These are phyloP conservation scores for Dysidea cf. avara DNA, from an alignment of 37 sponge, comb jelly and placozoan genomes.

Conservation along the genomic window DNA sequence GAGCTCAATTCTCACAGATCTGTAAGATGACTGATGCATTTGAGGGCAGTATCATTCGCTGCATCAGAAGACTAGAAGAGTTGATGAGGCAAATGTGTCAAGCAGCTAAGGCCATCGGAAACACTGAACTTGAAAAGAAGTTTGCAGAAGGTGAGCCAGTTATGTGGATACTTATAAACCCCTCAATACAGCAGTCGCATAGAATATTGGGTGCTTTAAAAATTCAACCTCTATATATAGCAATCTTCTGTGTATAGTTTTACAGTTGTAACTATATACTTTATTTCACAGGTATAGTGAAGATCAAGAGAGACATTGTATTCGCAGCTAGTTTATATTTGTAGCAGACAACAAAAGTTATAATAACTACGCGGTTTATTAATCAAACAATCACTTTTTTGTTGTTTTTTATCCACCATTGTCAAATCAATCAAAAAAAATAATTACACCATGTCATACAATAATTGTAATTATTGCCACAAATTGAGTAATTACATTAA, in stretches of 20 bases:
- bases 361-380: no score
- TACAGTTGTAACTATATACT: not conserved
- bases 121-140: conserved; percentile 92
- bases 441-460: no score
- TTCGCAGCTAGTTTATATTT: conserved; percentile 99
- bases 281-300: conserved; percentile 66
- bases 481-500: no score
- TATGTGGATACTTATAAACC: not conserved
- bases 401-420: no score
- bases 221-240: no score
- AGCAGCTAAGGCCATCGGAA: conserved; percentile 97
- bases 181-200: no score
- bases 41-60: conserved; percentile 95
- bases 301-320: conserved; percentile 98
- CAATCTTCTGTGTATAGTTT: not conserved
- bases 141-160: conserved; percentile 69
- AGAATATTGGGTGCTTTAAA: no score
- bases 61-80: conserved; percentile 94
- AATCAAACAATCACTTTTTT: no score
- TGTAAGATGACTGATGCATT: conserved; percentile 98
- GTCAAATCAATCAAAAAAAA: no score
- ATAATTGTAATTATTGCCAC: no score
- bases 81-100: conserved; percentile 95
- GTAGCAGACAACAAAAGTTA: no score
- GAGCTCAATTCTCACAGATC: conserved; percentile 85